Evolutionary conservation across 1,140 invertebrate species (phyloP), one percentile per base, ranked within the genome.

Genomic region (Drosophila melanica): DNA sequence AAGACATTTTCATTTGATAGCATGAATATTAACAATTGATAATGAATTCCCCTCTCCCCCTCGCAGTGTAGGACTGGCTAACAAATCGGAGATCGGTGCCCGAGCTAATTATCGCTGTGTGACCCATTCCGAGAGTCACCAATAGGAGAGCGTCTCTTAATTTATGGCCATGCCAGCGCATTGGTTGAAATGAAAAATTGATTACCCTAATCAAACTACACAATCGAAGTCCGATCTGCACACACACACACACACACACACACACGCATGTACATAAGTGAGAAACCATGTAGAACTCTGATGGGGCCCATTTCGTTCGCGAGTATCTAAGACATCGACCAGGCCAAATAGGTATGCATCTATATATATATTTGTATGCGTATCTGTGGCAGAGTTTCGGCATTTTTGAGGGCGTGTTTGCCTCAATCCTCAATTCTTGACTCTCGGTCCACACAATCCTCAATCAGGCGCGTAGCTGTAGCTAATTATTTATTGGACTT

Each of bases 401-500:
- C 68, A 42, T 78, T 79, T 79, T 73, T 59, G 75, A 86, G 84
- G 84, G 84, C 84, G 79, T 87, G 72, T 79, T 76, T 55, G 66
- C 14, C 50, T 35, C 66, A 54, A 75, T 66, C 20, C 55, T 59
- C 64, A 47, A 23, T 47, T 47, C 45, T 23, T 12, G 10, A 51
- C 10, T 10, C 20, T 8, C 23, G 7, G 6, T 6, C 4, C 11
- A 23, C 33, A 42, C 27, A 5, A 64, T 50, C 63, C 63, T 51
- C 62, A 66, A 66, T 65, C 71, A 62, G 41, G 5, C 27, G 54
- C 48, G 10, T 47, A 20, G 35, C 44, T 55, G 51, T 55, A 45
- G 75, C 79, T 89, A 87, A 87, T 89, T 87, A 89, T 87, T 87
- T 89, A 89, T 89, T 80, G 58, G 60, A 64, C 57, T 37, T 60